phyloP scores from a whole-genome alignment of 1,140 invertebrate species.

The Trichonephila inaurata region DNA sequence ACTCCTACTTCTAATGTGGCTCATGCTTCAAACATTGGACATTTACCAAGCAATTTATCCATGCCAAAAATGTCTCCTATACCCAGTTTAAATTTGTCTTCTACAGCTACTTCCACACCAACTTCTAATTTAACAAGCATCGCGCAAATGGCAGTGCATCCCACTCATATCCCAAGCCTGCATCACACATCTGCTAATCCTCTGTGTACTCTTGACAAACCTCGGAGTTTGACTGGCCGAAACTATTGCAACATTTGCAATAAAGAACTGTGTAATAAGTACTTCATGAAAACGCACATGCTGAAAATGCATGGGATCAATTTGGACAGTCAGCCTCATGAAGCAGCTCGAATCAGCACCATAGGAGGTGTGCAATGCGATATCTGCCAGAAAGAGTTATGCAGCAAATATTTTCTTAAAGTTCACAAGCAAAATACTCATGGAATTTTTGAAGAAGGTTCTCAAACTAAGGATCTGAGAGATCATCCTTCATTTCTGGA shows the following conservation, averaged over 20 bases:
- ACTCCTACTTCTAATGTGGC: slow-evolving; percentile 31
- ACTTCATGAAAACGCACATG: slow-evolving; percentile 99
- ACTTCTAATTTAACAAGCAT: slow-evolving; percentile 61
- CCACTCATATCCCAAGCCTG: slow-evolving; percentile 40
- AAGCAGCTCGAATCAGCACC: slow-evolving; percentile 88
- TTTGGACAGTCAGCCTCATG: slow-evolving; percentile 84
- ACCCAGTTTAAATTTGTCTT: slow-evolving; percentile 34
- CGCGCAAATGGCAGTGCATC: slow-evolving; percentile 53
- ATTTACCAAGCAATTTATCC: slow-evolving; percentile 68
- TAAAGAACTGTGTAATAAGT: slow-evolving; percentile 99
- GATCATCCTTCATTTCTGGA: slow-evolving; percentile 69
- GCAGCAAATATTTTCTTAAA: slow-evolving; percentile 97
- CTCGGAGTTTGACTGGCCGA: slow-evolving; percentile 79
- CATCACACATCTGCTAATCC: slow-evolving; percentile 49
- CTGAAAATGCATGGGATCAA: slow-evolving; percentile 99
- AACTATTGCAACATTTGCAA: slow-evolving; percentile 99
- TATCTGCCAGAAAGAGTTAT: slow-evolving; percentile 97
- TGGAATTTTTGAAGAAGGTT: slow-evolving; percentile 89
- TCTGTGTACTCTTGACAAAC: slow-evolving; percentile 54
- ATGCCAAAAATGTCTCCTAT: slow-evolving; percentile 58
- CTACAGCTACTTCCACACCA: background rate
- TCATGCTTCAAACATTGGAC: slow-evolving; percentile 32
- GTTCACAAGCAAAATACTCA: slow-evolving; percentile 99
- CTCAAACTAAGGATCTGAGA: slow-evolving; percentile 75
- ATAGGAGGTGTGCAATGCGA: slow-evolving; percentile 96